These are phyloP conservation scores for Pristionchus maxplancki DNA, from an alignment of 2,888 invertebrate genomes.

Conservation along the genomic window DNA sequence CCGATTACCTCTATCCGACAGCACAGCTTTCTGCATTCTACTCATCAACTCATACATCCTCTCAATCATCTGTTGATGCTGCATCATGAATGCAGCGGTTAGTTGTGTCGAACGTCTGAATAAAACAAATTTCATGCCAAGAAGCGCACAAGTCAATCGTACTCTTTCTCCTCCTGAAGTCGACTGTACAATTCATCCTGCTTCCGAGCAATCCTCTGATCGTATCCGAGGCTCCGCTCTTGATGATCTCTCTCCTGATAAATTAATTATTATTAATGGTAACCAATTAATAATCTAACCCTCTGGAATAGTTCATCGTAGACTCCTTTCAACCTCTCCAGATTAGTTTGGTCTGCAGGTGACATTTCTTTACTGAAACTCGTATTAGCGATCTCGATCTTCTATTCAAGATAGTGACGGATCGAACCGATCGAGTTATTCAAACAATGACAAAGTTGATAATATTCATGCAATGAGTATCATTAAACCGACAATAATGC, in stretches of 20 bases:
- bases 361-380: background rate
- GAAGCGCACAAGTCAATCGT: background rate
- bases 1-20: background rate
- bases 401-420: background rate
- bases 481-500: background rate
- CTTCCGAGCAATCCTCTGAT: background rate
- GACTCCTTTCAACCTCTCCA: background rate
- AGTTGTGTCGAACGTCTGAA: background rate
- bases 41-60: background rate
- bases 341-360: too few relatives aligned
- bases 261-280: background rate
- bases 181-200: conserved; percentile 20
- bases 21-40: background rate
- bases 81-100: background rate
- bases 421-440: background rate
- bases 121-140: background rate
- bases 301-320: background rate
- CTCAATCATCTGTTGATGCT: background rate
- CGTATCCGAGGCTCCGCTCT: background rate
- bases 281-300: background rate
- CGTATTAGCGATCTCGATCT: background rate
- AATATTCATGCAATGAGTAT: background rate
- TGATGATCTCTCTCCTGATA: conserved; percentile 3
- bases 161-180: conserved; percentile 17
- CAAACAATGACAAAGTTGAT: background rate